Conservation (phyloP, 2,888 invertebrate species). For the Mantis religiosa region DNA sequence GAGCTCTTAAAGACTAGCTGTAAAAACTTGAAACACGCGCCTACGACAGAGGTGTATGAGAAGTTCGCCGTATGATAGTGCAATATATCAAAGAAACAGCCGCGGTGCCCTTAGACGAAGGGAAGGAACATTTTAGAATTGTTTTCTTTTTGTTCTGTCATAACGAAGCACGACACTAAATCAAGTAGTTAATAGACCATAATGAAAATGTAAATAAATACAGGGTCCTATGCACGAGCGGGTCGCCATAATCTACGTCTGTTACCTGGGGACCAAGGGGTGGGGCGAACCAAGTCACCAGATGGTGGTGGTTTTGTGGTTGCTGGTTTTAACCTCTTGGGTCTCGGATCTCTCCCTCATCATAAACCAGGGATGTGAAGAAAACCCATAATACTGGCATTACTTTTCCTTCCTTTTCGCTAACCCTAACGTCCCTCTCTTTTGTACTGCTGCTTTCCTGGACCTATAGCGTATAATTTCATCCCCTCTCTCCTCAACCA, state of each 20-base stretch:
- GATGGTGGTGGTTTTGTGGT: constrained; percentile 15
- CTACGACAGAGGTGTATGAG: not conserved
- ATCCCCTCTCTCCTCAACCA: not conserved
- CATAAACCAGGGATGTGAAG: constrained; percentile 12
- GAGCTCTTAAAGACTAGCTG: not conserved
- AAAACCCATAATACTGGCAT: not conserved
- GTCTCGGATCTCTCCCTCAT: not conserved
- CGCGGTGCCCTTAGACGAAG: not conserved
- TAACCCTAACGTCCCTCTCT: not conserved
- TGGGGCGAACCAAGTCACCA: not conserved
- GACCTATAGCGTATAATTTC: not conserved
- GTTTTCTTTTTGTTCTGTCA: not conserved
- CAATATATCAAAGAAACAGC: not conserved
- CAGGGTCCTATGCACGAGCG: not conserved
- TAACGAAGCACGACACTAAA: not conserved
- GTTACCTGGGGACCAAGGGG: not conserved
- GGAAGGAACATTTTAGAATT: not conserved
- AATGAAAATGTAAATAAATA: not conserved
- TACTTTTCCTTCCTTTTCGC: not conserved
- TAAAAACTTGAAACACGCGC: not conserved
- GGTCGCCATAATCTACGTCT: not conserved
- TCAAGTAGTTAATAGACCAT: not conserved
- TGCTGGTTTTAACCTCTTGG: constrained; percentile 4
- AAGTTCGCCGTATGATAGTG: not conserved
- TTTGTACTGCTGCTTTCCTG: not conserved